Percentiles rank a stretch among this genome's conserved stretches.
These are phyloP conservation scores for Oryzias melastigma DNA, from an alignment of 2,113 vertebrate genomes.

Conservation along the genomic window DNA sequence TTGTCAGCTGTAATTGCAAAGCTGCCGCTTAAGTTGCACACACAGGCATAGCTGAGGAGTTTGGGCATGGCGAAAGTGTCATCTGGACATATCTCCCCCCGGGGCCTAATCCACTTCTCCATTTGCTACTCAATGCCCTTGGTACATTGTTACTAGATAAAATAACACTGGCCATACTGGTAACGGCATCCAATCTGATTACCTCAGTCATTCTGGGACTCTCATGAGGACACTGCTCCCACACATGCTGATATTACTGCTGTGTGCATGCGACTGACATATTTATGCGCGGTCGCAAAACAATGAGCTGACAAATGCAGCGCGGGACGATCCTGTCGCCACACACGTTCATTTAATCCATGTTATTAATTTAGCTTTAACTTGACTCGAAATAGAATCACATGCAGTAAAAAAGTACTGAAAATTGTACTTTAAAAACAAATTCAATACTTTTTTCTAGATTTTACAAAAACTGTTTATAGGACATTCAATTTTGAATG, in stretches of 20 bases:
- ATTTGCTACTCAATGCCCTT: conserved; percentile 79
- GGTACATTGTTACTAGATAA: conserved; percentile 83
- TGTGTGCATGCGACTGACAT: conserved; percentile 33
- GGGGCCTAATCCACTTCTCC: conserved; percentile 75
- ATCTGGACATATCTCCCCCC: conserved; percentile 79
- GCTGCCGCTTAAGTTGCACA: conserved; percentile 72
- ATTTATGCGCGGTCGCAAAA: conserved; percentile 23
- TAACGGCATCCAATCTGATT: conserved; percentile 69
- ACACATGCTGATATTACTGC: conserved; percentile 46
- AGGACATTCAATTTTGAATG: too few species aligned
- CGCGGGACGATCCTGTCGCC: neutral
- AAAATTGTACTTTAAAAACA: too few species aligned
- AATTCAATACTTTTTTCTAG: too few species aligned
- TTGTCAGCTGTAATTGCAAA: conserved; percentile 69
- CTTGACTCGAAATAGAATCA: neutral
- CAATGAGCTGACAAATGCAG: conserved; percentile 12
- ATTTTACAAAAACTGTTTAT: too few species aligned
- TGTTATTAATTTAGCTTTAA: neutral
- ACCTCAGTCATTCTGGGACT: conserved; percentile 65
- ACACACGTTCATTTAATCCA: conserved; percentile 8
- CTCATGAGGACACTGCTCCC: conserved; percentile 56
- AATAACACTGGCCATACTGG: conserved; percentile 74
- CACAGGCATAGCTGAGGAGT: conserved; percentile 75
- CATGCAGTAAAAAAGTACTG: too few species aligned
- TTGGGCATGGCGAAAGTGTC: conserved; percentile 75